Percentiles rank a stretch among this genome's conserved stretches.
Conservation (phyloP, 2,797 vertebrate genomes). For the Peromyscus nudipes region DNA sequence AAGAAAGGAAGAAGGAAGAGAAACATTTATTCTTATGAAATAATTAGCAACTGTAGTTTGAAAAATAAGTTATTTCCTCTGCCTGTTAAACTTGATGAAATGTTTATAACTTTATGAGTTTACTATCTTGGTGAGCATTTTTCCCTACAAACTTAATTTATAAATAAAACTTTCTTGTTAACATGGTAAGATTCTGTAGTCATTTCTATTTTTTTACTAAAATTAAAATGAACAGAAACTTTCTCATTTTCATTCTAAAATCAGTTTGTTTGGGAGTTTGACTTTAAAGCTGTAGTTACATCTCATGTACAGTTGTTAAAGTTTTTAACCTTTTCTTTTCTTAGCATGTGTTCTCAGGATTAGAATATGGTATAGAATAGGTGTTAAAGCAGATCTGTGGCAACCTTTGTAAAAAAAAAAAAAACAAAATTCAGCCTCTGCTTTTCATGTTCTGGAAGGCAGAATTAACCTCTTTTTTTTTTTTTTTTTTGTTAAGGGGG, state of each 20-base stretch:
- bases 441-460: conserved; percentile 40
- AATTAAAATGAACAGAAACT: not conserved
- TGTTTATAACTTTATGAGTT: conserved; percentile 27
- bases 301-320: not conserved
- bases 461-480: not conserved
- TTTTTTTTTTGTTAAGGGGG: not conserved
- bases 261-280: not conserved
- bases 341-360: not conserved
- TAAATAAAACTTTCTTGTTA: conserved; percentile 50
- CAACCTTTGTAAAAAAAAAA: not conserved
- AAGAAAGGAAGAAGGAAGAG: conserved; percentile 71
- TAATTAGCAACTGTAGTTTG: conserved; percentile 66
- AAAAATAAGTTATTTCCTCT: conserved; percentile 73
- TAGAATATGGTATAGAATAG: conserved; percentile 25
- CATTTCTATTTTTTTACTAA: not conserved
- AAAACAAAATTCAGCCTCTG: not conserved
- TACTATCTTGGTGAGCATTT: conserved; percentile 35
- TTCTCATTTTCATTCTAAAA: conserved; percentile 55
- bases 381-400: not conserved
- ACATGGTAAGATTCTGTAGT: not conserved
- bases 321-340: conserved; percentile 35
- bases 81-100: conserved; percentile 66
- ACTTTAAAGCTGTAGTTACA: not conserved
- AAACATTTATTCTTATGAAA: conserved; percentile 70
- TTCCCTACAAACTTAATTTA: conserved; percentile 16